Evolutionary conservation across 2,797 vertebrate species (phyloP).

Genomic region (Manis crassicaudata): DNA sequence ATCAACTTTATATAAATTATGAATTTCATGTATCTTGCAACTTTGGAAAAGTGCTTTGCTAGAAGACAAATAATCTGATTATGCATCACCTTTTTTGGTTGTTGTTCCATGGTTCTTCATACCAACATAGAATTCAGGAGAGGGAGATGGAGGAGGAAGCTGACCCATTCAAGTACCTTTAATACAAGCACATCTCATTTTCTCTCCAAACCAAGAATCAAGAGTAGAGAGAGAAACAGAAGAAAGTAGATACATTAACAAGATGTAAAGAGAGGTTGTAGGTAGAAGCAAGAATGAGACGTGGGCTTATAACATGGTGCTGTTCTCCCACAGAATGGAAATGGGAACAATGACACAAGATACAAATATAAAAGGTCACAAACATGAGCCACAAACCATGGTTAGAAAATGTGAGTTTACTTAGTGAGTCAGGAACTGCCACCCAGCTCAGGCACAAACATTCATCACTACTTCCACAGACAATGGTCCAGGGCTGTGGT

Average conservation of each 20-base stretch:
- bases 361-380: slow-evolving; percentile 54
- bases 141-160: not conserved
- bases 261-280: slow-evolving; percentile 15
- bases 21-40: slow-evolving; percentile 44
- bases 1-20: slow-evolving; percentile 47
- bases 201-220: not conserved
- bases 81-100: not conserved
- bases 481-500: not conserved
- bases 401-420: slow-evolving; percentile 40
- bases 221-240: not conserved
- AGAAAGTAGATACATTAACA: not conserved
- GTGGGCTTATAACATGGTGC: not conserved
- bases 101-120: not conserved
- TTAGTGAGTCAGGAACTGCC: slow-evolving; percentile 9
- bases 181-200: slow-evolving; percentile 1
- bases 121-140: not conserved
- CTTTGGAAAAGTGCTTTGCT: slow-evolving; percentile 37
- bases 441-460: not conserved
- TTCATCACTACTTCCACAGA: not conserved
- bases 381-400: slow-evolving; percentile 10
- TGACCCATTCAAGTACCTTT: not conserved
- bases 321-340: slow-evolving; percentile 61
- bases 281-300: slow-evolving; percentile 47
- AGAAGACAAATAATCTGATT: slow-evolving; percentile 43
- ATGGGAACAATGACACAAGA: slow-evolving; percentile 57